Evolutionary conservation across 2,113 vertebrate species (phyloP).

Genomic region (Opisthocomus hoazin): DNA sequence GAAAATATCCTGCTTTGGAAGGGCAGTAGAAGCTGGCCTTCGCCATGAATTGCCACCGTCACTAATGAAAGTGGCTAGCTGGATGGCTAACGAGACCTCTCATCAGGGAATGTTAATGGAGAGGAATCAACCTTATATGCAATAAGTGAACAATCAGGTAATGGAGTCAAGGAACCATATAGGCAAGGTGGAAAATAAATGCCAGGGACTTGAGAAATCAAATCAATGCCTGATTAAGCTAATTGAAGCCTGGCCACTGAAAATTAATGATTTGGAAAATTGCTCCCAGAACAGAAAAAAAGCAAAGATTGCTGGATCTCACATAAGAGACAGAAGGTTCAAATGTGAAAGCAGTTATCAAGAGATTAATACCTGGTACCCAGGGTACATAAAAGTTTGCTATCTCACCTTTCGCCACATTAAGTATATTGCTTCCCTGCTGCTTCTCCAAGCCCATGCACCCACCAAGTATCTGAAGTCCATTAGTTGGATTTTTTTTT

Average conservation of each 20-base stretch:
- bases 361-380: conserved; percentile 52
- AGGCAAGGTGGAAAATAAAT: conserved; percentile 69
- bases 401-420: conserved; percentile 12
- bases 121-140: conserved; percentile 45
- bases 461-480: conserved; percentile 22
- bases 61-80: conserved; percentile 56
- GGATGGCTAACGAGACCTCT: conserved; percentile 53
- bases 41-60: not conserved
- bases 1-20: not conserved
- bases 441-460: not conserved
- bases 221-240: conserved; percentile 70
- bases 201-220: conserved; percentile 61
- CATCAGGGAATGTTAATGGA: conserved; percentile 53
- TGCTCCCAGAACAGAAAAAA: conserved; percentile 54
- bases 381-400: conserved; percentile 31
- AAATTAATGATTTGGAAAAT: conserved; percentile 72
- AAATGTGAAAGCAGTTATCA: conserved; percentile 58
- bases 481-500: not conserved
- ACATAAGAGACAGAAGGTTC: conserved; percentile 45
- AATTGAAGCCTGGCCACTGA: conserved; percentile 67
- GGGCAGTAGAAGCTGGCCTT: conserved; percentile 14
- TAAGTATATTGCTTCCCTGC: conserved; percentile 4
- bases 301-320: conserved; percentile 45
- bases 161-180: conserved; percentile 61
- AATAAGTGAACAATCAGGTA: conserved; percentile 62